A percentile compares a stretch with the other conserved stretches of the same genome.
phyloP scores from a whole-genome alignment of 2,888 invertebrate genomes.

The Campoplex nolae region DNA sequence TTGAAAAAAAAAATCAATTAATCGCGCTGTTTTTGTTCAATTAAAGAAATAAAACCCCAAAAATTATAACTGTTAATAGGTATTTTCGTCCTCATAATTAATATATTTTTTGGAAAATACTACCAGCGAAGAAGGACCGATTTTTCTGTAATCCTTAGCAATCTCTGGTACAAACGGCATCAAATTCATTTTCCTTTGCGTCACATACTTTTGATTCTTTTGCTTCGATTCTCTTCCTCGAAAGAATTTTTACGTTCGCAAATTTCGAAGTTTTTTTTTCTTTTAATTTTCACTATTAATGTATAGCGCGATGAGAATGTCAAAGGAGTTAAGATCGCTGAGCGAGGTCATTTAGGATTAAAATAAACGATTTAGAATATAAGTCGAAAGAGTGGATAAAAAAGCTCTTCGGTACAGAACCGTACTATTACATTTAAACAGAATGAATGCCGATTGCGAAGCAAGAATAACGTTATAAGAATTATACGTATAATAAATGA shows the following conservation, averaged over 20 bases:
- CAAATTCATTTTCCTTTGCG: background rate
- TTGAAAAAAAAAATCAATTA: background rate
- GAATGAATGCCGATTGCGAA: conserved; percentile 24
- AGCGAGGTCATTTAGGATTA: conserved; percentile 42
- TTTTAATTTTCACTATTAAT: background rate
- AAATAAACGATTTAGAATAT: conserved; percentile 58
- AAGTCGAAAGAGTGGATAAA: conserved; percentile 46
- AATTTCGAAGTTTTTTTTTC: background rate
- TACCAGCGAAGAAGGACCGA: background rate
- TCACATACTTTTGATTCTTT: background rate
- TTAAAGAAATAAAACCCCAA: background rate
- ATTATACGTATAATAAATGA: conserved; percentile 43
- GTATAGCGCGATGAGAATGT: conserved; percentile 36
- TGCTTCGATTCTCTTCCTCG: background rate
- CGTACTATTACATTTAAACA: conserved; percentile 62
- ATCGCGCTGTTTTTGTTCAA: background rate
- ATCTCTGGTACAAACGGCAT: background rate
- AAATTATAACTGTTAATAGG: background rate
- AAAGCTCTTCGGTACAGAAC: conserved; percentile 56
- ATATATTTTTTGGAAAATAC: background rate
- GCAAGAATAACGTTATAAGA: conserved; percentile 34
- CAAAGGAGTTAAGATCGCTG: conserved; percentile 27
- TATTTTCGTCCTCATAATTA: background rate
- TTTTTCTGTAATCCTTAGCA: background rate
- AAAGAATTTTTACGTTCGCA: background rate